Evolutionary conservation across 2,113 vertebrate species (phyloP).

Genomic region (Tyrannus savana): DNA sequence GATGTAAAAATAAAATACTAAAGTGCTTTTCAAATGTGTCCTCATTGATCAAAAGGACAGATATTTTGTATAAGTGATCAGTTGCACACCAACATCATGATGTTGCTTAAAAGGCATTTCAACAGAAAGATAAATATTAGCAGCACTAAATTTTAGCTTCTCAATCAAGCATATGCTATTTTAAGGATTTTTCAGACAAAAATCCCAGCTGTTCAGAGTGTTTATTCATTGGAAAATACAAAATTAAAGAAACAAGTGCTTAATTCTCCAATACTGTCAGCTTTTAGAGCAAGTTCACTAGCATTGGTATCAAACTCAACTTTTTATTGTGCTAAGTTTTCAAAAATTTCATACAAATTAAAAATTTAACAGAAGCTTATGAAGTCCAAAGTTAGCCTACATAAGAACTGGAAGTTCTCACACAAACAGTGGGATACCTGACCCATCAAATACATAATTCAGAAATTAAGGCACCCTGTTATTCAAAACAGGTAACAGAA

Average conservation of each 20-base stretch:
- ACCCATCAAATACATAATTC: not conserved
- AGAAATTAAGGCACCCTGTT: not conserved
- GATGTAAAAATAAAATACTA: not conserved
- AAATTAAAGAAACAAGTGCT: not conserved
- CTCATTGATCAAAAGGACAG: not conserved
- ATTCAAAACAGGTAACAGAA: not conserved
- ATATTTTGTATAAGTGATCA: not conserved
- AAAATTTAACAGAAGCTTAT: not conserved
- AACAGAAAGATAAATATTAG: constrained; percentile 58
- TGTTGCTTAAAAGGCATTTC: constrained; percentile 1
- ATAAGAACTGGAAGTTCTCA: not conserved
- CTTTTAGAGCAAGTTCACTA: not conserved
- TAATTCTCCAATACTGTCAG: not conserved
- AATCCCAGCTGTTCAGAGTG: not conserved
- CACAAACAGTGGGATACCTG: not conserved
- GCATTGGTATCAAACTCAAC: not conserved
- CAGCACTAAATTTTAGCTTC: constrained; percentile 24
- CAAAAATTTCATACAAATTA: not conserved
- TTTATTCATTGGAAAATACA: not conserved
- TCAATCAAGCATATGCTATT: not conserved
- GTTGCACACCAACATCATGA: not conserved
- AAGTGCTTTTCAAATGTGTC: constrained; percentile 48
- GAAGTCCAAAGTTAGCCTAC: not conserved
- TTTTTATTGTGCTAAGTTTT: not conserved
- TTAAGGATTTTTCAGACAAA: constrained; percentile 24